Evolutionary conservation across 2,888 invertebrate species (phyloP).

Genomic region (Drosophila lacicola): DNA sequence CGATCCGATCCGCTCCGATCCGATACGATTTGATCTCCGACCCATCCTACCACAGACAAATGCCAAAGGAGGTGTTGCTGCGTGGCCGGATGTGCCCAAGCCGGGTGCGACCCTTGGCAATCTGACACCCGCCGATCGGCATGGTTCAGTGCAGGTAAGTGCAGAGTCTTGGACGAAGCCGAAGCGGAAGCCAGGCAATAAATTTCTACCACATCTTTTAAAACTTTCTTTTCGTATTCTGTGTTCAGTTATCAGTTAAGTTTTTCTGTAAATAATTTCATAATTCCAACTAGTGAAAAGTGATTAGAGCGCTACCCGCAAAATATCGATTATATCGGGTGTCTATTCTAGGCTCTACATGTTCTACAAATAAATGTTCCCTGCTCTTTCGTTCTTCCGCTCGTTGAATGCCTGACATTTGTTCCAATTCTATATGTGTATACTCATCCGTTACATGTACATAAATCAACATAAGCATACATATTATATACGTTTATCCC

Average conservation of each 20-base stretch:
- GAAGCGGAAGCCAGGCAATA: conserved; percentile 37
- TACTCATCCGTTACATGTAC: conserved; percentile 12
- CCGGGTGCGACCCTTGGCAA: conserved; percentile 92
- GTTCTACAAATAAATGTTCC: conserved; percentile 24
- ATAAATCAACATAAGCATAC: conserved; percentile 13
- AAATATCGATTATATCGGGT: conserved; percentile 11
- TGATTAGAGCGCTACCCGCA: conserved; percentile 5
- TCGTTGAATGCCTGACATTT: conserved; percentile 41
- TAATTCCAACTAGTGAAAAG: conserved; percentile 12
- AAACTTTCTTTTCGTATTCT: conserved; percentile 26
- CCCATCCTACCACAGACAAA: conserved; percentile 82
- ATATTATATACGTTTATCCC: conserved; percentile 13
- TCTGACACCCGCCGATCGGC: conserved; percentile 97
- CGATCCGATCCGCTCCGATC: conserved; percentile 18
- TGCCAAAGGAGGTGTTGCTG: conserved; percentile 91
- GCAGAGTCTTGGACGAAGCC: conserved; percentile 46
- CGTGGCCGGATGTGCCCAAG: conserved; percentile 94
- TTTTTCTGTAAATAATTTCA: conserved; percentile 44
- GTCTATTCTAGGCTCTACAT: conserved; percentile 19
- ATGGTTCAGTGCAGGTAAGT: conserved; percentile 98
- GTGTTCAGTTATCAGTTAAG: conserved; percentile 28
- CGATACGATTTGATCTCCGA: conserved; percentile 19
- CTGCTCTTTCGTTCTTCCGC: conserved; percentile 30
- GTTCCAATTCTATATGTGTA: conserved; percentile 26
- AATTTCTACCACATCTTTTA: conserved; percentile 27